phyloP scores from a whole-genome alignment of 2,888 invertebrate genomes.

The Cristatella mucedo region DNA sequence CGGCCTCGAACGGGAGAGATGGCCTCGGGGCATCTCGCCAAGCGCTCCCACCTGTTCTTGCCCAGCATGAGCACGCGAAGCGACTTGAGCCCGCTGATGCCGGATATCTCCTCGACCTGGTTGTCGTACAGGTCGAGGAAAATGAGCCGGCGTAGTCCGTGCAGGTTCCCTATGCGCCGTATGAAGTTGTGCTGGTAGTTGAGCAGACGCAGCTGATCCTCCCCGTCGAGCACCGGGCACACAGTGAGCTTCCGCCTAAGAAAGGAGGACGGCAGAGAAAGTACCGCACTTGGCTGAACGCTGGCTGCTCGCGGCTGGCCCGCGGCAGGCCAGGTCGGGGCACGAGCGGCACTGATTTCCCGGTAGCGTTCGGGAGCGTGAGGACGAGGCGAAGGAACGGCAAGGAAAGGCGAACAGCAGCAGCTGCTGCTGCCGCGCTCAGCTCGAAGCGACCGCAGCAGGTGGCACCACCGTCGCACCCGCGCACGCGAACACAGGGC shows the following conservation, averaged over 20 bases:
- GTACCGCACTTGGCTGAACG: neutral
- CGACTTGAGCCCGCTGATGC: constrained; percentile 58
- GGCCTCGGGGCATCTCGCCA: no score
- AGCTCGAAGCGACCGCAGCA: no score
- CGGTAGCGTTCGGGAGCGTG: neutral
- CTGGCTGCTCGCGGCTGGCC: neutral
- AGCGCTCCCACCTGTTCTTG: constrained; percentile 70
- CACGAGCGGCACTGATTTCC: neutral
- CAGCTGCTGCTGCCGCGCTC: no score
- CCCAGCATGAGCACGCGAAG: constrained; percentile 72
- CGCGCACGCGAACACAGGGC: no score
- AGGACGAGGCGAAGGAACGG: neutral
- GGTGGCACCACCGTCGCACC: no score
- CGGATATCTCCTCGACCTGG: constrained; percentile 69
- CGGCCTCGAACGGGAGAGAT: no score
- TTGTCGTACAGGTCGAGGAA: constrained; percentile 88
- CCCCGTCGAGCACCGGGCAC: constrained; percentile 65
- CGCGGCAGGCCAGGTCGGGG: neutral
- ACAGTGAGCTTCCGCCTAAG: constrained; percentile 51
- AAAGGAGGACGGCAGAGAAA: neutral
- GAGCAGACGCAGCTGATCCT: constrained; percentile 60
- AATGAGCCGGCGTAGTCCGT: constrained; percentile 57
- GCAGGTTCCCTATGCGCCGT: constrained; percentile 51
- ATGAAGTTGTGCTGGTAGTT: constrained; percentile 84
- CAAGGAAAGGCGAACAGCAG: no score